phyloP scores from a whole-genome alignment of 2,113 vertebrate species.

The Petroica traversi region DNA sequence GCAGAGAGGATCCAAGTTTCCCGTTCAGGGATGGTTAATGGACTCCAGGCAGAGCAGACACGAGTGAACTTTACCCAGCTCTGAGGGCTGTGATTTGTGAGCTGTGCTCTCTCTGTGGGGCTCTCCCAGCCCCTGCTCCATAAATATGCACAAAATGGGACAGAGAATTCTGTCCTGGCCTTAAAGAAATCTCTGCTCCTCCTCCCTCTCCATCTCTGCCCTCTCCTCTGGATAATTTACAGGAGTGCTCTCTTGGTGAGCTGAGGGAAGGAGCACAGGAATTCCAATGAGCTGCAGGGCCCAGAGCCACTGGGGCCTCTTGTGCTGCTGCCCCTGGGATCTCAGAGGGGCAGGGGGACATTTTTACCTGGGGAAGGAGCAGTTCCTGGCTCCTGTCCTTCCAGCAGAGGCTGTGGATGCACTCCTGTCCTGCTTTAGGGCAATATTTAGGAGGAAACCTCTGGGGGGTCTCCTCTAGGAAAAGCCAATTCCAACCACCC shows the following conservation, averaged over 20 bases:
- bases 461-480: too few relatives aligned
- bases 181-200: neutral
- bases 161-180: neutral
- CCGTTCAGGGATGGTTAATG: conserved; percentile 61
- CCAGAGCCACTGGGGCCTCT: neutral
- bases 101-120: neutral
- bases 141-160: neutral
- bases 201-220: neutral
- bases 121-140: neutral
- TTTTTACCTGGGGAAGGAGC: too few relatives aligned
- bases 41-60: neutral
- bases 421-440: too few relatives aligned
- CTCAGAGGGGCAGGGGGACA: too few relatives aligned
- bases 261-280: neutral
- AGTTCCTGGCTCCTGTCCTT: too few relatives aligned
- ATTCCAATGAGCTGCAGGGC: neutral
- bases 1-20: too few relatives aligned
- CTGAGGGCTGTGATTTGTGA: conserved; percentile 15
- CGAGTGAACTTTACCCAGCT: conserved; percentile 31
- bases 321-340: too few relatives aligned
- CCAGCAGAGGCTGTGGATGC: too few relatives aligned
- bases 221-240: neutral
- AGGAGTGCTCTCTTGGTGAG: neutral
- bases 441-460: too few relatives aligned
- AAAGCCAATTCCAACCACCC: too few relatives aligned